Evolutionary conservation across 2,888 invertebrate genomes (phyloP).

Genomic region (Tiliacea citrago): DNA sequence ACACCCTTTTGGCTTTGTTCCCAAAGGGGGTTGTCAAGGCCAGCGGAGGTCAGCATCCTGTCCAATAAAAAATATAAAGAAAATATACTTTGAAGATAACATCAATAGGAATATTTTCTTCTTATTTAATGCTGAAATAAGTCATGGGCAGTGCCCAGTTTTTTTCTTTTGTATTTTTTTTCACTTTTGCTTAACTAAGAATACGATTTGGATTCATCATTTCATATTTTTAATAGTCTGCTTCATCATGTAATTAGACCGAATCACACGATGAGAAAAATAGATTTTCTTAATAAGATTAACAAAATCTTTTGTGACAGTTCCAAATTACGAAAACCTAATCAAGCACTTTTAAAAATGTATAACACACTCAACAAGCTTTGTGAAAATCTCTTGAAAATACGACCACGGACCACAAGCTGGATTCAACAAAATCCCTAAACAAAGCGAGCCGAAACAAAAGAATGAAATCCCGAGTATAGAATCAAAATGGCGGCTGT

Average conservation of each 20-base stretch:
- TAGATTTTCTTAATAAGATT: background rate
- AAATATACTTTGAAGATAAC: slow-evolving; percentile 42
- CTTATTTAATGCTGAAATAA: slow-evolving; percentile 20
- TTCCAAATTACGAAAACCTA: slow-evolving; percentile 12
- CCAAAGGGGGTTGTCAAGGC: slow-evolving; percentile 53
- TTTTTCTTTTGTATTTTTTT: background rate
- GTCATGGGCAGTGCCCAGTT: background rate
- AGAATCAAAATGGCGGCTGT: slow-evolving; percentile 53
- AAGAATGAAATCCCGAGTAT: slow-evolving; percentile 55
- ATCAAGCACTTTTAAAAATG: slow-evolving; percentile 38
- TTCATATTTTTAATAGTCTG: background rate
- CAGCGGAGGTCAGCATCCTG: slow-evolving; percentile 51
- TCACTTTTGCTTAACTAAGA: background rate
- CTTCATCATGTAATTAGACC: background rate
- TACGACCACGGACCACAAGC: slow-evolving; percentile 46
- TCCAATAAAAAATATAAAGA: slow-evolving; percentile 44
- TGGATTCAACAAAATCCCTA: slow-evolving; percentile 53
- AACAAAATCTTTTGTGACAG: background rate
- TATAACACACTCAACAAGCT: slow-evolving; percentile 31
- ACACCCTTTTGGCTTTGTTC: slow-evolving; percentile 59
- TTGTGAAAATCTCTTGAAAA: slow-evolving; percentile 47
- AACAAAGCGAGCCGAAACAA: slow-evolving; percentile 64
- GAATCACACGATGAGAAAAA: background rate
- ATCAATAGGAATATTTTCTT: slow-evolving; percentile 29
- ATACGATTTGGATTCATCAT: background rate